Conservation (phyloP, 30 jellyfish, hydroid and myxozoan genomes). For the Cassiopea xamachana region DNA sequence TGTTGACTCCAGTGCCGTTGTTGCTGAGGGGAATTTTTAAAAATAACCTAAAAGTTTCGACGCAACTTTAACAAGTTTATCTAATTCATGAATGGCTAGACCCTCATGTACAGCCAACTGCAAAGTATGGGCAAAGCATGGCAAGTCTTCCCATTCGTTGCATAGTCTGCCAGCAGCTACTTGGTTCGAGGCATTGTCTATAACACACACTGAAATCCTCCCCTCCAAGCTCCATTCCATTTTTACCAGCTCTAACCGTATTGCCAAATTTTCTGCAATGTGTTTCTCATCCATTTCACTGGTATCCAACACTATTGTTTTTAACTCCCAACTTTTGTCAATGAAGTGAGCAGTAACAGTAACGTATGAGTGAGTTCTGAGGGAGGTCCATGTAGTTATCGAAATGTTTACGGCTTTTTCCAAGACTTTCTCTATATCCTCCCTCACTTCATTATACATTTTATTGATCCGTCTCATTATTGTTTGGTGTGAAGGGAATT, state of each 20-base stretch:
- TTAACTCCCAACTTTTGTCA: conserved; percentile 49
- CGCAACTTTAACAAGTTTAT: neutral
- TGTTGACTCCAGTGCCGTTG: conserved; percentile 46
- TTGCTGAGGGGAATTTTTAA: conserved; percentile 28
- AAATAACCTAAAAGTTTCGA: conserved; percentile 33
- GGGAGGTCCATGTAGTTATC: conserved; percentile 70
- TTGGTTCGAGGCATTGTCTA: conserved; percentile 62
- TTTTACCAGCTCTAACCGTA: conserved; percentile 24
- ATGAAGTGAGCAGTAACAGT: conserved; percentile 67
- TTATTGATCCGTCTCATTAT: conserved; percentile 50
- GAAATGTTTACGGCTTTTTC: conserved; percentile 42
- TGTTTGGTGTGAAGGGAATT: conserved; percentile 68
- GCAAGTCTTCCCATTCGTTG: conserved; percentile 61
- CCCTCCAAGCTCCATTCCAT: conserved; percentile 57
- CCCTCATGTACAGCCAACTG: conserved; percentile 72
- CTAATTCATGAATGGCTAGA: conserved; percentile 44
- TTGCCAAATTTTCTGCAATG: conserved; percentile 62
- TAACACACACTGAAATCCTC: conserved; percentile 44
- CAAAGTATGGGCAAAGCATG: conserved; percentile 66
- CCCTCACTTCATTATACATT: conserved; percentile 54
- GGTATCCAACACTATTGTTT: conserved; percentile 51
- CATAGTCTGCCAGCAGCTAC: conserved; percentile 64
- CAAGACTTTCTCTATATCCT: conserved; percentile 13
- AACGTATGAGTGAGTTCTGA: conserved; percentile 59
- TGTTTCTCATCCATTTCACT: conserved; percentile 53